Conservation (phyloP, 2,888 invertebrate species). For the Megastigmus dorsalis region DNA sequence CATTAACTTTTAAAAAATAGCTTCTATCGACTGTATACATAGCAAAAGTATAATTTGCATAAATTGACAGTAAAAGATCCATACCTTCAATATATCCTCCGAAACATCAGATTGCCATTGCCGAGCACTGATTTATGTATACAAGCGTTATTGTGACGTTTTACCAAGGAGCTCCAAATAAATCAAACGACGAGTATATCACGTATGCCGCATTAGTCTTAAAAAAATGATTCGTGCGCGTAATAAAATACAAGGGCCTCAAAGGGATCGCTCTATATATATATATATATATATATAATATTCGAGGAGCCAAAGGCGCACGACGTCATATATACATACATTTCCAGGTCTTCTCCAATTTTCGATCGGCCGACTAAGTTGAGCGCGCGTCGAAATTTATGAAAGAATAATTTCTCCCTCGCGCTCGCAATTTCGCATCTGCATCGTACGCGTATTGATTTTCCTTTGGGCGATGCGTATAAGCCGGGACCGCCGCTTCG, state of each 20-base stretch:
- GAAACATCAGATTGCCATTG: not conserved
- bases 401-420: conserved; percentile 29
- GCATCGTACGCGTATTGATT: conserved; percentile 33
- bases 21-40: too few species aligned
- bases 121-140: conserved; percentile 11
- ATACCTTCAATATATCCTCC: not conserved
- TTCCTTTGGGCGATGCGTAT: not conserved
- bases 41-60: not conserved
- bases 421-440: not conserved
- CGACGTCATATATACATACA: too few species aligned
- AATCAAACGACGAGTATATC: not conserved
- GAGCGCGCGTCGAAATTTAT: conserved; percentile 16
- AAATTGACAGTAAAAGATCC: conserved; percentile 19
- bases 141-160: not conserved
- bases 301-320: too few species aligned
- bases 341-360: too few species aligned
- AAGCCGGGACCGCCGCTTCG: too few species aligned
- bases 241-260: conserved; percentile 15
- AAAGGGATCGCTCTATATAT: too few species aligned
- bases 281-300: too few species aligned
- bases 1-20: too few species aligned
- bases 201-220: not conserved
- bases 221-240: not conserved
- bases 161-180: conserved; percentile 1
- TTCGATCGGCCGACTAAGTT: not conserved